Conservation (phyloP, 2,797 vertebrate genomes). For the Muscicapa striata region DNA sequence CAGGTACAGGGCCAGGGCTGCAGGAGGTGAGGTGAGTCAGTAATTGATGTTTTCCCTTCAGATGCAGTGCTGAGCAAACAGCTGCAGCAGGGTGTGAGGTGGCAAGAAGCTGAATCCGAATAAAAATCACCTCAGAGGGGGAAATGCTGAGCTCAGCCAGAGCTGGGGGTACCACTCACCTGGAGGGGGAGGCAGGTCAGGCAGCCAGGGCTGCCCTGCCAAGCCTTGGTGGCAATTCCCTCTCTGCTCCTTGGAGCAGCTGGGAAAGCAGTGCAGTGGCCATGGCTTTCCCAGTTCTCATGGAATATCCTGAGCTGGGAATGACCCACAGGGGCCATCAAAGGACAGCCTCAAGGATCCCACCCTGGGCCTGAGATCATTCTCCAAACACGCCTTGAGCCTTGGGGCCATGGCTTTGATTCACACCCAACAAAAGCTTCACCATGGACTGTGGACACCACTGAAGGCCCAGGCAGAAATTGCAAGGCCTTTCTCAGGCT, state of each 20-base stretch:
- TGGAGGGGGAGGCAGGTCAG: neutral
- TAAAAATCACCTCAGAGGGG: neutral
- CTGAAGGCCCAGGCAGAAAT: no score
- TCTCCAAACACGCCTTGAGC: rapidly evolving
- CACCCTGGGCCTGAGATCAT: neutral
- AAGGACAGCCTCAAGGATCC: neutral
- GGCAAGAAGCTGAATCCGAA: neutral
- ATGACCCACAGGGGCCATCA: neutral
- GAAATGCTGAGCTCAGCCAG: neutral
- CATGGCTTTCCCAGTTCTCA: neutral
- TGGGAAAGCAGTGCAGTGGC: neutral
- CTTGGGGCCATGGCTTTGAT: neutral
- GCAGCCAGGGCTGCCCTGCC: neutral
- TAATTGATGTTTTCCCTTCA: slow-evolving; percentile 25
- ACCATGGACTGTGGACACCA: no score
- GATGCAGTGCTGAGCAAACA: neutral
- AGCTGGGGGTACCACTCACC: neutral
- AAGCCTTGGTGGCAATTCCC: neutral
- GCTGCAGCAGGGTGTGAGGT: neutral
- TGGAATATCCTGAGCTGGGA: neutral
- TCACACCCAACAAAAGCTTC: neutral
- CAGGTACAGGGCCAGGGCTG: neutral
- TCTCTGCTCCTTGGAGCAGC: neutral
- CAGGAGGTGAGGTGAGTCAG: neutral
- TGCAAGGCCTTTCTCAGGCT: no score